A percentile compares a stretch with the other conserved stretches of the same genome.
phyloP scores from a whole-genome alignment of 2,888 invertebrate species.

The Xestia c-nigrum region DNA sequence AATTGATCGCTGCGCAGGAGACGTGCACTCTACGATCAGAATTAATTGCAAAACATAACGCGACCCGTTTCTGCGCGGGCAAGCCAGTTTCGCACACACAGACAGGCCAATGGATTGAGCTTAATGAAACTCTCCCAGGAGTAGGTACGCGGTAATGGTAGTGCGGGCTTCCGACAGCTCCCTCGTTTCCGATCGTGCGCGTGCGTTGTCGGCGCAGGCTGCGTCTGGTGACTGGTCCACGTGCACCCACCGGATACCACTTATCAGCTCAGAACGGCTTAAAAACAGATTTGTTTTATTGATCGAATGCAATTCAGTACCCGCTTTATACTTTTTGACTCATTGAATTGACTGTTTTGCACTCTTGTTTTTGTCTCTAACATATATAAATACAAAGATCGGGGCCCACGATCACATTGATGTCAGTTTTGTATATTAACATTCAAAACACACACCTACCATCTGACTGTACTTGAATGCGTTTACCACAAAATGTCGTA shows the following conservation, averaged over 20 bases:
- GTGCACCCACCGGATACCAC: constrained; percentile 78
- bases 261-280: constrained; percentile 71
- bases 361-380: constrained; percentile 1
- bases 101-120: constrained; percentile 64
- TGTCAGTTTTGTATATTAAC: constrained; percentile 3
- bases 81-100: background rate
- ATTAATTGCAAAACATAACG: constrained; percentile 26
- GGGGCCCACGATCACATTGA: background rate
- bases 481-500: constrained; percentile 4
- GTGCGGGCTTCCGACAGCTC: constrained; percentile 82
- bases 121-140: constrained; percentile 56
- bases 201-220: constrained; percentile 71
- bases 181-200: constrained; percentile 80
- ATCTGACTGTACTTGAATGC: no score
- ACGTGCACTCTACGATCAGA: constrained; percentile 35
- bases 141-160: constrained; percentile 70
- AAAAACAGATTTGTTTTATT: constrained; percentile 60
- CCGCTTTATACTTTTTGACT: constrained; percentile 17
- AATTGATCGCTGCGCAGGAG: constrained; percentile 78
- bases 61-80: constrained; percentile 12
- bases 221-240: constrained; percentile 71
- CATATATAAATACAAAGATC: background rate
- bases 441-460: background rate
- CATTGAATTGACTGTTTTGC: constrained; percentile 23
- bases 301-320: constrained; percentile 52